A percentile compares a stretch with the other conserved stretches of the same genome.
Evolutionary conservation across 2,113 vertebrate genomes (phyloP).

Genomic region (Glaucidium brasilianum): DNA sequence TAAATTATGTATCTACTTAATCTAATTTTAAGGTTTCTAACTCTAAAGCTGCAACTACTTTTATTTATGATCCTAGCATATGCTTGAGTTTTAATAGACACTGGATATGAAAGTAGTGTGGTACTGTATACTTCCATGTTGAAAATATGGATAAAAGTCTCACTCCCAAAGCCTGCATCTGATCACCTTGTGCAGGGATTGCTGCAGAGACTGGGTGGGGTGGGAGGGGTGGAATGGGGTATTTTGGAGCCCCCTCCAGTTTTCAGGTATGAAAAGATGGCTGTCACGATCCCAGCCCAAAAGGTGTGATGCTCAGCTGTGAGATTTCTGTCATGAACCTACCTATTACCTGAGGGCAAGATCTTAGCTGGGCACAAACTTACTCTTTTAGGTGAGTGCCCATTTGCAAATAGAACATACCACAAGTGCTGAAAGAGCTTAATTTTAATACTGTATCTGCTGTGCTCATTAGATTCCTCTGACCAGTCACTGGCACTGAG

Average conservation of each 20-base stretch:
- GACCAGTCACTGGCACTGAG: neutral
- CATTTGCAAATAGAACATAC: neutral
- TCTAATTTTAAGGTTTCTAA: neutral
- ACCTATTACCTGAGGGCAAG: neutral
- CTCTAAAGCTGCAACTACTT: neutral
- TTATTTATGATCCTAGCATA: neutral
- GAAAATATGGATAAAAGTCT: neutral
- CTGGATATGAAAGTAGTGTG: neutral
- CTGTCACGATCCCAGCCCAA: neutral
- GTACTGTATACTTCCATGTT: neutral
- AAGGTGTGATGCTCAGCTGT: neutral
- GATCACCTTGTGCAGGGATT: neutral
- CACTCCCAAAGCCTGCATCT: neutral
- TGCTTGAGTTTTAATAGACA: neutral
- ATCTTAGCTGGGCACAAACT: neutral
- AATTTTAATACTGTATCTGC: neutral
- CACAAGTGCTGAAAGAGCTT: neutral
- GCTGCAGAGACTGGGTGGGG: neutral
- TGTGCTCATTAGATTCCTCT: neutral
- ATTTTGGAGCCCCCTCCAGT: neutral
- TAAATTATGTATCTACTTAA: neutral
- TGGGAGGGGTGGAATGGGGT: rapidly evolving
- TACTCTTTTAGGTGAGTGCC: neutral
- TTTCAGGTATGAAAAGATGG: neutral
- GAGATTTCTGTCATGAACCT: neutral